phyloP scores from a whole-genome alignment of 2,888 invertebrate species.

The Beris morrisii region DNA sequence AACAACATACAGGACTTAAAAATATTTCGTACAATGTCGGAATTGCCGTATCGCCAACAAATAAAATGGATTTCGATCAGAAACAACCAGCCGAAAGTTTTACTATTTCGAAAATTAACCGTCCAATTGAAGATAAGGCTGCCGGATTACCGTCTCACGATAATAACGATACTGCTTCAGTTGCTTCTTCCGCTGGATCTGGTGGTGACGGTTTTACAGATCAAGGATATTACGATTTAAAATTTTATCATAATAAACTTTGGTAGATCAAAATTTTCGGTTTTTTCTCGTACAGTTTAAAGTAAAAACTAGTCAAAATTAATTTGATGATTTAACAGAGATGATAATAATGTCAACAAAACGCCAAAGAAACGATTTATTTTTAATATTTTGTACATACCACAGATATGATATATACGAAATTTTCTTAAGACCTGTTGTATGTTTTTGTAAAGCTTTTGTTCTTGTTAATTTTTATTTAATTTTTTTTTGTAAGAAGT shows the following conservation, averaged over 20 bases:
- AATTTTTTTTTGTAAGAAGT: constrained; percentile 14
- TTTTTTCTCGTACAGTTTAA: too few relatives aligned
- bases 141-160: constrained; percentile 25
- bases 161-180: constrained; percentile 22
- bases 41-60: constrained; percentile 53
- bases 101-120: constrained; percentile 48
- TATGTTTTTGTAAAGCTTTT: constrained; percentile 8
- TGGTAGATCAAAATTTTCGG: constrained; percentile 60
- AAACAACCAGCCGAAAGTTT: constrained; percentile 50
- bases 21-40: constrained; percentile 55
- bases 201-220: constrained; percentile 60
- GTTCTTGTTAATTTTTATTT: constrained; percentile 10
- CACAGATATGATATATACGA: background rate
- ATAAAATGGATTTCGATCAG: constrained; percentile 56
- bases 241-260: constrained; percentile 76
- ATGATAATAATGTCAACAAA: too few relatives aligned
- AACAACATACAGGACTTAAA: constrained; percentile 56
- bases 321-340: too few relatives aligned
- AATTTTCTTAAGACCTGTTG: background rate
- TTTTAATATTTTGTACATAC: constrained; percentile 7
- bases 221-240: constrained; percentile 72
- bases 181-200: constrained; percentile 49
- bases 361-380: background rate
- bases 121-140: constrained; percentile 23
- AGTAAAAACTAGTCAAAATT: too few relatives aligned